Percentiles rank a stretch among this genome's conserved stretches.
These are phyloP conservation scores for Mnemiopsis leidyi DNA, from an alignment of 37 sponge, comb jelly and placozoan species.

Conservation along the genomic window DNA sequence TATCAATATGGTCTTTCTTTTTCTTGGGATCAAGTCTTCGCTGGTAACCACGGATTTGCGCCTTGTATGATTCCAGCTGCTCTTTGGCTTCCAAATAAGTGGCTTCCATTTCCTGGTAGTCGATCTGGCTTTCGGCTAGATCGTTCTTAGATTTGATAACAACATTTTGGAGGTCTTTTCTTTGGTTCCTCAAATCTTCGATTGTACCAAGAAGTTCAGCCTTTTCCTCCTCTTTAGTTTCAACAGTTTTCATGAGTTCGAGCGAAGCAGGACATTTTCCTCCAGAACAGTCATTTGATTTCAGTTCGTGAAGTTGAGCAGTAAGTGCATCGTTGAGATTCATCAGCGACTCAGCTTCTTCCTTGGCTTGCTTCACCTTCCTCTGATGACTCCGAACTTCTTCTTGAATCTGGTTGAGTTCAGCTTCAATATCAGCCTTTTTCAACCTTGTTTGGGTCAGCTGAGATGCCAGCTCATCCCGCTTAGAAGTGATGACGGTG, in stretches of 20 bases:
- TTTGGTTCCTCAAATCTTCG: neutral
- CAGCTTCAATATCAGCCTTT: neutral
- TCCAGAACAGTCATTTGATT: conserved; percentile 7
- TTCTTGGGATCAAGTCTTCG: conserved; percentile 28
- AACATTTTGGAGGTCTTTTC: conserved; percentile 27
- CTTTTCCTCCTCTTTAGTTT: neutral
- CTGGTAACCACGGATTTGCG: neutral
- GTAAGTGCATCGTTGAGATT: conserved; percentile 40
- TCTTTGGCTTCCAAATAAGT: conserved; percentile 26
- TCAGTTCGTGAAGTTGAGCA: conserved; percentile 17
- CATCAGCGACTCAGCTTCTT: conserved; percentile 2
- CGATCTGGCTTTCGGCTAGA: conserved; percentile 49
- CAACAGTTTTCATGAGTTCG: neutral
- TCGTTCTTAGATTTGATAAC: conserved; percentile 41
- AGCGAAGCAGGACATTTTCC: conserved; percentile 8
- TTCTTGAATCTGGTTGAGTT: neutral
- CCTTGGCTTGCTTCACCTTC: neutral
- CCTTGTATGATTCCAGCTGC: neutral
- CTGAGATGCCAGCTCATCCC: neutral
- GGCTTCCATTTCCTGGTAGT: conserved; percentile 44
- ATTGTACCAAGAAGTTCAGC: neutral
- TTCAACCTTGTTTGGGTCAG: neutral
- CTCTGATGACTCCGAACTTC: neutral
- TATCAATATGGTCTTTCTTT: neutral
- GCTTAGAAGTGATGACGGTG: neutral